A percentile compares a stretch with the other conserved stretches of the same genome.
These are phyloP conservation scores for Drosophila obscura DNA, from an alignment of 1,140 invertebrate genomes.

Conservation along the genomic window DNA sequence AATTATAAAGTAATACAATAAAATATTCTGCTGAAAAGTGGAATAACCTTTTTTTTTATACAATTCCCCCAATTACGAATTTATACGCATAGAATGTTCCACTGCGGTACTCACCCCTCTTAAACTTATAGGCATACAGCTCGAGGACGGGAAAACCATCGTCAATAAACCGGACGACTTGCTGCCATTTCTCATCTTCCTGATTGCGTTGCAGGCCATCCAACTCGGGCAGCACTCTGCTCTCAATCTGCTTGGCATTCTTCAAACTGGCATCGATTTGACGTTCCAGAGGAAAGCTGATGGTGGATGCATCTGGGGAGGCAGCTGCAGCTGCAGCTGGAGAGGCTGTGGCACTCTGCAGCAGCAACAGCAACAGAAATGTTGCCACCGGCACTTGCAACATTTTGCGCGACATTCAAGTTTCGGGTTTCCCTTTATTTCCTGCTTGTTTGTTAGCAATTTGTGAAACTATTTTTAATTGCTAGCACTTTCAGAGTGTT, in stretches of 20 bases:
- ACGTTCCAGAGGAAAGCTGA: constrained; percentile 41
- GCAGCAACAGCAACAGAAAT: constrained; percentile 58
- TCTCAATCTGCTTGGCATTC: constrained; percentile 81
- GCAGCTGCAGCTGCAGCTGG: constrained; percentile 11
- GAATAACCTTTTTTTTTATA: too few species aligned
- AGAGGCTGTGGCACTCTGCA: constrained; percentile 30
- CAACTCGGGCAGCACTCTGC: constrained; percentile 79
- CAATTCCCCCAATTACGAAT: too few species aligned
- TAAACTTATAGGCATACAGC: constrained; percentile 74
- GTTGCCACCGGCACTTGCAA: constrained; percentile 76
- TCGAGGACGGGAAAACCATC: constrained; percentile 81
- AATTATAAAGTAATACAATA: too few species aligned
- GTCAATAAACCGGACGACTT: constrained; percentile 77
- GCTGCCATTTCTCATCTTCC: constrained; percentile 81
- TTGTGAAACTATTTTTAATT: constrained; percentile 73
- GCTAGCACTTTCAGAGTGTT: constrained; percentile 64
- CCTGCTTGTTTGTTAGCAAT: constrained; percentile 33
- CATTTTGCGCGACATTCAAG: constrained; percentile 75
- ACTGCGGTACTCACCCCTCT: constrained; percentile 63
- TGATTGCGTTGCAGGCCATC: constrained; percentile 59
- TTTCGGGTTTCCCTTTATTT: constrained; percentile 27
- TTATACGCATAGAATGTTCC: background rate
- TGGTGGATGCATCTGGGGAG: constrained; percentile 31
- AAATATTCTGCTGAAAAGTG: too few species aligned
- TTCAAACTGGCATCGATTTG: constrained; percentile 76